Base-by-base conservation (phyloP, 1,140 invertebrate genomes). In the Chrysoperla carnea region DNA sequence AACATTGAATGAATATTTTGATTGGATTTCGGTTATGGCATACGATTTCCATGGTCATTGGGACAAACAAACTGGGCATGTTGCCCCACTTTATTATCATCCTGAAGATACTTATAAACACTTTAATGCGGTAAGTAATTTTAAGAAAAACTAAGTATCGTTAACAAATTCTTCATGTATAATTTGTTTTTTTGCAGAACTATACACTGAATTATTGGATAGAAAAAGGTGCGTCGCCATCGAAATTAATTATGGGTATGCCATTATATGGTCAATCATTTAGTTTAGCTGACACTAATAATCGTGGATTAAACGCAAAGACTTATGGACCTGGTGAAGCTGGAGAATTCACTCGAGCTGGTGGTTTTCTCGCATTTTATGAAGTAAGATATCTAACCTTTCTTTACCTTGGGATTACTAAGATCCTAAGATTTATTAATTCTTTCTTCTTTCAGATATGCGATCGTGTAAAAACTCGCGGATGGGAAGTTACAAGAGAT, bases 31-130 rank as follows among this genome's bases (percentile, higher is more conserved):
- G 4, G 73, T 92, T 0, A 91, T 91, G 88, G 78, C 80, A 0
- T 92, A 91, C 50, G 87, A 90, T 54, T 89, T 77, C 52, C 85
- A 89, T 51, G 86, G 86, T 0, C 77, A 86, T 47, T 91, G 86
- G 85, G 87, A 90, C 51, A 85, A 86, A 52, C 76, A 78, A 53
- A 89, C 86, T 1, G 86, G 86, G 5, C 85, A 90, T 53, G 74
- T 87, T 6, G 80, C 85, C 1, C 85, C 86, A 1, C 69, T 91
- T 50, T 88, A 84, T 46, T 64, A 67, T 14, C 67, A 78, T 42
- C 75, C 78, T 2, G 73, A 74, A n/a, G 84, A 87, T 54, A 64
- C 67, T 41, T 77, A 79, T 52, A 69, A 70, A 37, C 80, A 76
- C 37, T 84, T 85, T 52, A 89, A 88, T 64, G 74, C 74, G 14